Evolutionary conservation across 2,797 vertebrate species (phyloP).

Genomic region (Dryobates pubescens): DNA sequence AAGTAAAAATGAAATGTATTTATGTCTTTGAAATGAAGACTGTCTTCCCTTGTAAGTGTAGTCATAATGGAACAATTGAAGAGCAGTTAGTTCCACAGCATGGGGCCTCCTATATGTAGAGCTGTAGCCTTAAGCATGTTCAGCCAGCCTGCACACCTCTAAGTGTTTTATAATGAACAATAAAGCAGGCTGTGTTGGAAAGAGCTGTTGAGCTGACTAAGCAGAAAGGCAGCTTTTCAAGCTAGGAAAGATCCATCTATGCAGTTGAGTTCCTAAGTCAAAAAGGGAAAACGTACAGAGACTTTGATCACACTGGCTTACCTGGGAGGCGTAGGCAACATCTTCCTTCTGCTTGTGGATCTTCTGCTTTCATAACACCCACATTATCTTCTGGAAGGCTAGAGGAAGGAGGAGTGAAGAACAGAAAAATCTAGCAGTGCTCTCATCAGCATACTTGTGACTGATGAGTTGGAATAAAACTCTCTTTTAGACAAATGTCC

Average conservation of each 20-base stretch:
- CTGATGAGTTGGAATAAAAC: slow-evolving; percentile 60
- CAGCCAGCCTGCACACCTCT: slow-evolving; percentile 9
- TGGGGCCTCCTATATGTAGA: background rate
- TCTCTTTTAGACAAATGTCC: slow-evolving; percentile 74
- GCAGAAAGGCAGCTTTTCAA: background rate
- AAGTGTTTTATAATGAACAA: background rate
- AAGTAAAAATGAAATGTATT: slow-evolving; percentile 8
- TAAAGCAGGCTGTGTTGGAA: background rate
- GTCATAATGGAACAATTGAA: background rate
- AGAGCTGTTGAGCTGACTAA: background rate
- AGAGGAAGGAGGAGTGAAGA: background rate
- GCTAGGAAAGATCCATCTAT: background rate
- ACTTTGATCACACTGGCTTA: background rate
- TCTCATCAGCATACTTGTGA: background rate
- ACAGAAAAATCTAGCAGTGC: background rate
- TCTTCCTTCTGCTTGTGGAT: background rate
- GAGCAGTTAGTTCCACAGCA: slow-evolving; percentile 4
- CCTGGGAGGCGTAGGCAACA: background rate
- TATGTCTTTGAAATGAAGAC: background rate
- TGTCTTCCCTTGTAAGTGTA: background rate
- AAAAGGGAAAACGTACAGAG: background rate
- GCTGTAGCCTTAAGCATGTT: background rate
- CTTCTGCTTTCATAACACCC: background rate
- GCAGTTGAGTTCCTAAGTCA: rapidly evolving
- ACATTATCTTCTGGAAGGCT: background rate